Percentiles rank a stretch among this genome's conserved stretches.
phyloP scores from a whole-genome alignment of 2,113 vertebrate species.

The Neolamprologus fasciatus region DNA sequence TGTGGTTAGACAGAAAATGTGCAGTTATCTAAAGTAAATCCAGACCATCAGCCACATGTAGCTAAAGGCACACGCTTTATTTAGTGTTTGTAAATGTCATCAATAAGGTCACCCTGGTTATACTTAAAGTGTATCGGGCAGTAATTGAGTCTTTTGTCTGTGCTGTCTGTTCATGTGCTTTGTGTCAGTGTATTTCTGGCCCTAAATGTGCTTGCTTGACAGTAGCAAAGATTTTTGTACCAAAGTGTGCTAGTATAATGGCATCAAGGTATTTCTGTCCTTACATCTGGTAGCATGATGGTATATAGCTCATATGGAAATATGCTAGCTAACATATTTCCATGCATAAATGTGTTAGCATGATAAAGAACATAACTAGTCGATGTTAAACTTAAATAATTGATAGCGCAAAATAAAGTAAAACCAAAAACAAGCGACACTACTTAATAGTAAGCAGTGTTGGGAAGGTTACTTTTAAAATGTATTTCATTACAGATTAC shows the following conservation, averaged over 20 bases:
- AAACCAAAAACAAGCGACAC: neutral
- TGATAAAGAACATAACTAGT: neutral
- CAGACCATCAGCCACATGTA: neutral
- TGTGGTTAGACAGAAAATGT: neutral
- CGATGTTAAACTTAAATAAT: neutral
- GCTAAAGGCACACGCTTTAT: neutral
- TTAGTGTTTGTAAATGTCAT: neutral
- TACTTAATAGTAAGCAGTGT: neutral
- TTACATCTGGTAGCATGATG: neutral
- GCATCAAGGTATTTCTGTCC: neutral
- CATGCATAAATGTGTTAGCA: neutral
- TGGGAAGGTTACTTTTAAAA: no score
- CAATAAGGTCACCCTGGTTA: neutral
- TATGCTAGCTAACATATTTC: neutral
- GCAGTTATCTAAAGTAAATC: neutral
- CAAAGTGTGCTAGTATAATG: neutral
- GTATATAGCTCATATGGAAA: neutral
- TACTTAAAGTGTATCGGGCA: neutral
- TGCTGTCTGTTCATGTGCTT: neutral
- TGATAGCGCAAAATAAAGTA: neutral
- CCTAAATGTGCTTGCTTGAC: neutral
- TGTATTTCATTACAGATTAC: no score
- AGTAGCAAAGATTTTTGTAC: neutral
- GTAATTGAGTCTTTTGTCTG: constrained; percentile 17
- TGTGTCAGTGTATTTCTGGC: neutral